Evolutionary conservation across 2,888 invertebrate species (phyloP).

Genomic region (Dusona sp.): DNA sequence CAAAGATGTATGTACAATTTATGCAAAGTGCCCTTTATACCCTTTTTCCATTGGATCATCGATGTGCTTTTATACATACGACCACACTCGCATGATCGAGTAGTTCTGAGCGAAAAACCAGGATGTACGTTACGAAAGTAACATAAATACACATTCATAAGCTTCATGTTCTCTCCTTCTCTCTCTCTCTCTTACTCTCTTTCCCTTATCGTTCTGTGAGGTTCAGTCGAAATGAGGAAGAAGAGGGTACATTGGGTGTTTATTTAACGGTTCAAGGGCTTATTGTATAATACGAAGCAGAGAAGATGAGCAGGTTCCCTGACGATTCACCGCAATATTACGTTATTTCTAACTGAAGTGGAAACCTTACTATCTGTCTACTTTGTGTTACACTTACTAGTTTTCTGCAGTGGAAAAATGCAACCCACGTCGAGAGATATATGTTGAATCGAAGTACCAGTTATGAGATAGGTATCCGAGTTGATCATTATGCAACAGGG

Average conservation of each 20-base stretch:
- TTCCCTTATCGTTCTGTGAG: neutral
- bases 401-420: neutral
- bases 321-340: conserved; percentile 66
- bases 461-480: neutral
- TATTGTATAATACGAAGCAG: conserved; percentile 69
- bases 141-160: conserved; percentile 9
- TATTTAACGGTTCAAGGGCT: conserved; percentile 70
- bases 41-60: neutral
- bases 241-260: conserved; percentile 65
- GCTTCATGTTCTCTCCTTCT: neutral
- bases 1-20: neutral
- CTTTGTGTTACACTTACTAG: neutral
- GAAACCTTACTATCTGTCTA: conserved; percentile 13
- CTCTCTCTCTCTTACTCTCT: neutral
- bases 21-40: neutral
- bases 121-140: conserved; percentile 27
- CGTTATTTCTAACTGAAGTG: conserved; percentile 52
- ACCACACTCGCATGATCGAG: neutral
- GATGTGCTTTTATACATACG: neutral
- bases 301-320: neutral
- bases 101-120: conserved; percentile 19
- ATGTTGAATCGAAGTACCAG: neutral
- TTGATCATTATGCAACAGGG: neutral
- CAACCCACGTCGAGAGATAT: conserved; percentile 26
- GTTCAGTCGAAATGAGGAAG: conserved; percentile 5